Conservation (phyloP, 1,140 invertebrate genomes). For the Centruroides vittatus region DNA sequence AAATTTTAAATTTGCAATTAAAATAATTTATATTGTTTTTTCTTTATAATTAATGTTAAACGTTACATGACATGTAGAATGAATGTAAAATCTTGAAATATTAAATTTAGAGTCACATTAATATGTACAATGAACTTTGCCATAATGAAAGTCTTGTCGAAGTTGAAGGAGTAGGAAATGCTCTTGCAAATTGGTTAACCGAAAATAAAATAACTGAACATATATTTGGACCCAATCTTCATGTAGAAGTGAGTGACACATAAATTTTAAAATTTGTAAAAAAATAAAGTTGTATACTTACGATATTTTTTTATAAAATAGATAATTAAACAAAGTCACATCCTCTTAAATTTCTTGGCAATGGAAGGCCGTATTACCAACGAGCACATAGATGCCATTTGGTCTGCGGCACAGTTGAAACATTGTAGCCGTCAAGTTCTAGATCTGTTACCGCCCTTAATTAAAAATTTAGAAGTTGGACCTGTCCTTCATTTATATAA, state of each 20-base stretch:
- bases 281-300: background rate
- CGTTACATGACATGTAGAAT: background rate
- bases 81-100: background rate
- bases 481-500: slow-evolving; percentile 76
- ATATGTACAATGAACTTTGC: slow-evolving; percentile 73
- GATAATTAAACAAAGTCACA: slow-evolving; percentile 87
- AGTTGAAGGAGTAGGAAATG: slow-evolving; percentile 64
- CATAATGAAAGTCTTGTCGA: slow-evolving; percentile 71
- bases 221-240: slow-evolving; percentile 88
- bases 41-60: background rate
- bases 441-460: slow-evolving; percentile 72
- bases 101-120: slow-evolving; percentile 54
- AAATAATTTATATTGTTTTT: background rate
- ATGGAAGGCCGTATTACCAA: slow-evolving; percentile 78
- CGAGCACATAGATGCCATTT: slow-evolving; percentile 83
- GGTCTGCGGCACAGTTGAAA: slow-evolving; percentile 83
- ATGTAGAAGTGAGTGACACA: slow-evolving; percentile 57
- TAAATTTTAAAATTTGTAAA: background rate
- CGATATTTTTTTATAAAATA: slow-evolving; percentile 21
- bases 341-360: slow-evolving; percentile 79
- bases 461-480: slow-evolving; percentile 72
- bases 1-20: background rate
- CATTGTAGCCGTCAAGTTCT: slow-evolving; percentile 86
- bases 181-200: slow-evolving; percentile 72
- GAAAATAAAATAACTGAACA: slow-evolving; percentile 85